Evolutionary conservation across 2,113 vertebrate species (phyloP).

Genomic region (Donacobius atricapilla): DNA sequence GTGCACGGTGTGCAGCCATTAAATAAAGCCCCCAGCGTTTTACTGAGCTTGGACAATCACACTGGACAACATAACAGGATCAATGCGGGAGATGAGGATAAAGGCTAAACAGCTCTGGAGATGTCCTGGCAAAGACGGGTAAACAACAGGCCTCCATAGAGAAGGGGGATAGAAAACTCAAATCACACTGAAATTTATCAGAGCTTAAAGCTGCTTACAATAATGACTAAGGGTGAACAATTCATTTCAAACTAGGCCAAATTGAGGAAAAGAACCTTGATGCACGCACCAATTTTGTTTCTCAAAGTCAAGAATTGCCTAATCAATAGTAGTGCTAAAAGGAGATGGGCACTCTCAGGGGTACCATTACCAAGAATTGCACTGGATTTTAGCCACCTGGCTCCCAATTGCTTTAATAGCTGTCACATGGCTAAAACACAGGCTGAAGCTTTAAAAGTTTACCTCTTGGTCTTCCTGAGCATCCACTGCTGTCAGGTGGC

Average conservation of each 20-base stretch:
- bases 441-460: slow-evolving; percentile 27
- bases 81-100: not conserved
- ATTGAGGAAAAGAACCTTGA: slow-evolving; percentile 57
- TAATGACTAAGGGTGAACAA: slow-evolving; percentile 21
- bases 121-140: not conserved
- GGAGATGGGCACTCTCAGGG: slow-evolving; percentile 42
- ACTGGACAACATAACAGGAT: not conserved
- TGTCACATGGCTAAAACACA: not conserved
- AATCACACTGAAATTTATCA: slow-evolving; percentile 18
- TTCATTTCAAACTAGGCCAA: slow-evolving; percentile 56
- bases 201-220: slow-evolving; percentile 28
- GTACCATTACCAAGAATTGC: slow-evolving; percentile 60
- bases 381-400: slow-evolving; percentile 57
- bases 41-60: not conserved
- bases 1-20: not conserved
- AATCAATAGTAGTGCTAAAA: slow-evolving; percentile 58
- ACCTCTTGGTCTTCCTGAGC: not conserved
- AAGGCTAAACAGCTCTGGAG: not conserved
- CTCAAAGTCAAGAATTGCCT: slow-evolving; percentile 59
- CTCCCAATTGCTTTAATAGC: slow-evolving; percentile 57
- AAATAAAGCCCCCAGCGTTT: not conserved
- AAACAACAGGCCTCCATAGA: slow-evolving; percentile 9
- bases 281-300: slow-evolving; percentile 58
- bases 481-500: slow-evolving; percentile 2
- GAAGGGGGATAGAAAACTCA: not conserved